Evolutionary conservation across 1,140 invertebrate species (phyloP).

Genomic region (Drosophila tristis): DNA sequence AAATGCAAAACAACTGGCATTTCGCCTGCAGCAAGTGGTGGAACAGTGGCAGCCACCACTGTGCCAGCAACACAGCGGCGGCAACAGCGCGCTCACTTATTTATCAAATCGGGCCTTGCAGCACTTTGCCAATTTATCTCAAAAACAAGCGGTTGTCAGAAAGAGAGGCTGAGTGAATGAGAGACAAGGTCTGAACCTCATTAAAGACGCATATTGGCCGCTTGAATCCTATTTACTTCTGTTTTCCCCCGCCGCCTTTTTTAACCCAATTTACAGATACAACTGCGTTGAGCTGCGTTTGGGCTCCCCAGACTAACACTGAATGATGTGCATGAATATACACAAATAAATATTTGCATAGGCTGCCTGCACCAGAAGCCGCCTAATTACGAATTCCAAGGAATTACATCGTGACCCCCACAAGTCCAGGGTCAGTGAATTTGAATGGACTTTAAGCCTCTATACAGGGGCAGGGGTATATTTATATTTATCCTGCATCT

Average conservation of each 20-base stretch:
- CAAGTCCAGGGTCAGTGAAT: no score
- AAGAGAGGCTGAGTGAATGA: conserved; percentile 12
- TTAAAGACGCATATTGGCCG: conserved; percentile 75
- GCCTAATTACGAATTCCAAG: conserved; percentile 42
- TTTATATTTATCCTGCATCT: no score
- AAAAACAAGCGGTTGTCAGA: conserved; percentile 51
- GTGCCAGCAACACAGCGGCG: no score
- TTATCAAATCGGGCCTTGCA: conserved; percentile 64
- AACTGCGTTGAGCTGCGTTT: no score
- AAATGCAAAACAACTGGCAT: conserved; percentile 53
- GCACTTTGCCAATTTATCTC: conserved; percentile 60
- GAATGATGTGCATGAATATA: not conserved
- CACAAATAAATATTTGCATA: conserved; percentile 58
- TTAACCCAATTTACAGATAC: no score
- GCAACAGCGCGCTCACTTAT: conserved; percentile 52
- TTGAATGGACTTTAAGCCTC: no score
- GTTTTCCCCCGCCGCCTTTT: conserved; percentile 1
- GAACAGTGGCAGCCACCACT: not conserved
- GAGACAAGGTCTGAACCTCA: conserved; percentile 65
- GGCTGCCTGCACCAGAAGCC: conserved; percentile 32
- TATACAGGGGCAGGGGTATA: no score
- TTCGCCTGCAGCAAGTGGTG: conserved; percentile 42
- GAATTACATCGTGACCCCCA: conserved; percentile 15
- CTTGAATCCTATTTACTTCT: conserved; percentile 36
- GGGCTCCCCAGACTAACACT: no score